Percentiles rank a stretch among this genome's conserved stretches.
Evolutionary conservation across 2,113 vertebrate species (phyloP).

Genomic region (Melierax canorus): DNA sequence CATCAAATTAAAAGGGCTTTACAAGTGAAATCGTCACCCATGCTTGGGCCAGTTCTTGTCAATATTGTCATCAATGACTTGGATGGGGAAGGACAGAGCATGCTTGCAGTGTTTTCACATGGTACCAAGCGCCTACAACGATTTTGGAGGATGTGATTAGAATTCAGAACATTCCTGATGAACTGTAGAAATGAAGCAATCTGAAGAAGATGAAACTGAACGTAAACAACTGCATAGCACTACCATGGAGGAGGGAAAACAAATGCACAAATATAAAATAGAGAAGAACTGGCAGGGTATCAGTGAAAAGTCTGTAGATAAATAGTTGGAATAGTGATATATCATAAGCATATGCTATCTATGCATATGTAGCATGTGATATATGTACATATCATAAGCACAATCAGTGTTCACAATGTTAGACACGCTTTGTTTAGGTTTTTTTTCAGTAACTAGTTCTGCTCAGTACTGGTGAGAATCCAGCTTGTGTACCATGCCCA

Average conservation of each 20-base stretch:
- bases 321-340: background rate
- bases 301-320: background rate
- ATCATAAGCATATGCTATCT: background rate
- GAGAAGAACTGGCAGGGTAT: background rate
- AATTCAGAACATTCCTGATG: background rate
- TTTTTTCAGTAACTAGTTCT: background rate
- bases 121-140: background rate
- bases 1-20: background rate
- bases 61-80: background rate
- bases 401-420: background rate
- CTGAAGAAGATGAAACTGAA: background rate
- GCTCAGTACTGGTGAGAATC: background rate
- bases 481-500: background rate
- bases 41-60: background rate
- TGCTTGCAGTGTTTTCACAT: background rate
- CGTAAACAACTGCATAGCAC: background rate
- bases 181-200: background rate
- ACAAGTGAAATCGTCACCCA: background rate
- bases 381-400: background rate
- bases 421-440: background rate
- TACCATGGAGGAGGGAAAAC: background rate
- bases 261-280: background rate
- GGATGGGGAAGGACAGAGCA: background rate
- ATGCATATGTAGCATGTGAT: background rate
- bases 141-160: background rate